Conservation (phyloP, 2,888 invertebrate genomes). For the Cataglyphis albicans region DNA sequence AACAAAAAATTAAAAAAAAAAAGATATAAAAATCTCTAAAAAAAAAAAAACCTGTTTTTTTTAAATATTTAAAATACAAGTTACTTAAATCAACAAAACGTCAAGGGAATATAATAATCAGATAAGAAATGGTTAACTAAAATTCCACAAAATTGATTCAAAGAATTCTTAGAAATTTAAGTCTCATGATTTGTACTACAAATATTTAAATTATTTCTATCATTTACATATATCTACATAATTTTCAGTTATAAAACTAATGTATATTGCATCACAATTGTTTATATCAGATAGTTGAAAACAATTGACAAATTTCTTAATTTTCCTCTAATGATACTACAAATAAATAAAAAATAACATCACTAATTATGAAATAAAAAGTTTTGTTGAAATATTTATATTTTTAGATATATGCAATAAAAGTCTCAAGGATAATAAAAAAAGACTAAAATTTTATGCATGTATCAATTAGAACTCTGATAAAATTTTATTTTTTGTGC, state of each 20-base stretch:
- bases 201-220: not conserved
- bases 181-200: not conserved
- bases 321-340: not conserved
- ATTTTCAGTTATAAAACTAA: not conserved
- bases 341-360: conserved; percentile 1
- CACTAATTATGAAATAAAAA: not conserved
- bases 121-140: not conserved
- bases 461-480: not conserved
- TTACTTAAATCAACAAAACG: not conserved
- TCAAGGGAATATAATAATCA: not conserved
- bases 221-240: not conserved
- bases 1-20: conserved; percentile 75
- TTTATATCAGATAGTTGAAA: not conserved
- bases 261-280: not conserved
- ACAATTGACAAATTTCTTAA: not conserved
- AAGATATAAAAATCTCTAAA: conserved; percentile 35
- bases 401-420: not conserved
- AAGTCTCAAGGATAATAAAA: not conserved
- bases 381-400: not conserved
- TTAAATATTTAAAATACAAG: not conserved
- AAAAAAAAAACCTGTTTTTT: not conserved
- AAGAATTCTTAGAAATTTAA: not conserved
- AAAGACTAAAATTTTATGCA: not conserved
- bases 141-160: not conserved
- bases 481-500: not conserved